These are phyloP conservation scores for Carapus acus DNA, from an alignment of 2,797 vertebrate species.

Conservation along the genomic window DNA sequence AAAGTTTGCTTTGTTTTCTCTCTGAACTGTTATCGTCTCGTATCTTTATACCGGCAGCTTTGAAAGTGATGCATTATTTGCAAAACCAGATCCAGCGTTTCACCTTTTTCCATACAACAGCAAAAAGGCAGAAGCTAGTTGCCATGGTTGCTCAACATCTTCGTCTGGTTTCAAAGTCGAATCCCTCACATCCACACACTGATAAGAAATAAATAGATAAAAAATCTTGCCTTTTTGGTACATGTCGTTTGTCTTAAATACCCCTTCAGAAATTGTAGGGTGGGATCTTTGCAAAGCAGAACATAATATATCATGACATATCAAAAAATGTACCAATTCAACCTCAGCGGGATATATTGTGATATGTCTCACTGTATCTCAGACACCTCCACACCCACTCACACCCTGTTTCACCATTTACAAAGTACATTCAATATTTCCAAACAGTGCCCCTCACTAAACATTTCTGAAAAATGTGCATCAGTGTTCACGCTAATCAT, in stretches of 20 bases:
- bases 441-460: neutral
- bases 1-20: slow-evolving; percentile 37
- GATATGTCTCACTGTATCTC: no score
- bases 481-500: neutral
- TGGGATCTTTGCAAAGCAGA: no score
- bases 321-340: neutral
- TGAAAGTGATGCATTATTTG: slow-evolving; percentile 51
- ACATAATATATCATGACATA: no score
- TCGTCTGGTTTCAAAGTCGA: slow-evolving; percentile 18
- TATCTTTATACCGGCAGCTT: slow-evolving; percentile 24
- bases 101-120: slow-evolving; percentile 3
- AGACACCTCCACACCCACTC: no score
- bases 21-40: slow-evolving; percentile 38
- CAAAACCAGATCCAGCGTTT: slow-evolving; percentile 42
- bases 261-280: no score
- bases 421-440: neutral
- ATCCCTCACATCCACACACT: no score
- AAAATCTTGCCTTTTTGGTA: no score
- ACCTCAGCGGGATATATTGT: no score
- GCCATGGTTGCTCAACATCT: slow-evolving; percentile 32
- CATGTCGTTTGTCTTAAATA: no score
- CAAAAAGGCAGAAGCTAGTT: slow-evolving; percentile 36
- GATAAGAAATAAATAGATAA: no score
- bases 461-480: neutral
- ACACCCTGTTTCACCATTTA: no score